Base-by-base conservation (phyloP, 2,113 vertebrate species). In the Colinus virginianus region DNA sequence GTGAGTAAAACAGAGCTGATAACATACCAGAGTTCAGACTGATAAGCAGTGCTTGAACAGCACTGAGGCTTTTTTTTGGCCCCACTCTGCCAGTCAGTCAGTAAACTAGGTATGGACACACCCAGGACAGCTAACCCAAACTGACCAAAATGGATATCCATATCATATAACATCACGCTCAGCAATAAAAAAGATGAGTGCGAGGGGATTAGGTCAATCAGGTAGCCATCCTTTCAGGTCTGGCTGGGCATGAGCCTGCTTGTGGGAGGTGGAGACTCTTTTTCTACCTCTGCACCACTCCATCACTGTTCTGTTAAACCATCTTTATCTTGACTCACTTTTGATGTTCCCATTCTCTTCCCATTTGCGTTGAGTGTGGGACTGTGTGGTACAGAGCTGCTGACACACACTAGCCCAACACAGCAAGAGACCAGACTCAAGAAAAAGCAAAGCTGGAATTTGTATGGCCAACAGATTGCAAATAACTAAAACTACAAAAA, bases 1-100 rank as follows among this genome's bases (percentile, higher is more conserved):
- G 34, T 46, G 28, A 68, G 34, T 71, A 61, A 78, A 76, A 3
- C 56, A 64, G 21, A 0, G 4, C 0, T 61, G 43, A 7, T 34
- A 82, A 71, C 8, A 13, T 38, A 59, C 2, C 11, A 32, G 28
- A 64, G 51, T 43, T 78, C 17, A 38, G 67, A 40, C 7, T 55
- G 20, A 51, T 55, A 9, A 67, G 42, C 36, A n/a, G 25, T 30
- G 34, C 30, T 48, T 63, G 34, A 48, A 48, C 46, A 69, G 34
- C 36, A 59, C 17, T 32, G 12, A 63, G 17, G 21, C 4, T 22
- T 32, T 34, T 22, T 20, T 7, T 58, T 34, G 28, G 16, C 9
- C 1, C 0, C 1, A 3, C 28, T 3, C 3, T 1, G 0, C 2
- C 17, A 1, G 1, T 9, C 32, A 78, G 34, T 49, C 28, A 79